phyloP scores from a whole-genome alignment of 2,113 vertebrate species.

The Conger conger region DNA sequence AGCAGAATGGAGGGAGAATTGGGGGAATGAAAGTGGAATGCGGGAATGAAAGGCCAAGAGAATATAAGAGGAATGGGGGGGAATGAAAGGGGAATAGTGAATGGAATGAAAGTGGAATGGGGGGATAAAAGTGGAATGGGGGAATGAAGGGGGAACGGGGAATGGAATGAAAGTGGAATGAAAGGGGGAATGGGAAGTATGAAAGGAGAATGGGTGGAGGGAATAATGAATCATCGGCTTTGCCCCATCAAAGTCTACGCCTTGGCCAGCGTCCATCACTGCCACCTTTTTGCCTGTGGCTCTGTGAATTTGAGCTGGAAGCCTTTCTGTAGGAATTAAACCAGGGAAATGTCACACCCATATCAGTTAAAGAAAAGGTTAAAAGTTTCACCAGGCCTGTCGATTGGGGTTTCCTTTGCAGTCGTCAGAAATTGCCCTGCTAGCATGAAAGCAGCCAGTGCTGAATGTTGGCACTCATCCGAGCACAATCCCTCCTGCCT shows the following conservation, averaged over 20 bases:
- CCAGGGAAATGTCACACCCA: background rate
- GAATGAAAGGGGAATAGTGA: background rate
- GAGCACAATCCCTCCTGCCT: background rate
- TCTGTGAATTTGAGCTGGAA: background rate
- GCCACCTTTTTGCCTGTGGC: background rate
- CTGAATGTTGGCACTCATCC: background rate
- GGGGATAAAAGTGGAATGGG: no score
- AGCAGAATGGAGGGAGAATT: no score
- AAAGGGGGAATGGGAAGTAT: background rate
- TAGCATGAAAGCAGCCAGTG: no score
- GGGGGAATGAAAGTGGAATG: background rate
- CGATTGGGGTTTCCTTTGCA: background rate
- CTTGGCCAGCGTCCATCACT: background rate
- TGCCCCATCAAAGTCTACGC: no score
- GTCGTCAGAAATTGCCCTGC: no score
- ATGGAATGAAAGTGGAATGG: no score
- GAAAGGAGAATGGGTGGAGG: no score
- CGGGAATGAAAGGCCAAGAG: no score
- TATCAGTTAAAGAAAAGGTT: background rate
- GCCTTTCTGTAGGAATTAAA: background rate
- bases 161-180: background rate
- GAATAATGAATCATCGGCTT: background rate
- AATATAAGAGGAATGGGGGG: no score
- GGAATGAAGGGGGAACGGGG: no score
- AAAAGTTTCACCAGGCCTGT: background rate